Evolutionary conservation across 2,113 vertebrate genomes (phyloP), one percentile per base, ranked within the genome.

Genomic region (Petromus typicus): DNA sequence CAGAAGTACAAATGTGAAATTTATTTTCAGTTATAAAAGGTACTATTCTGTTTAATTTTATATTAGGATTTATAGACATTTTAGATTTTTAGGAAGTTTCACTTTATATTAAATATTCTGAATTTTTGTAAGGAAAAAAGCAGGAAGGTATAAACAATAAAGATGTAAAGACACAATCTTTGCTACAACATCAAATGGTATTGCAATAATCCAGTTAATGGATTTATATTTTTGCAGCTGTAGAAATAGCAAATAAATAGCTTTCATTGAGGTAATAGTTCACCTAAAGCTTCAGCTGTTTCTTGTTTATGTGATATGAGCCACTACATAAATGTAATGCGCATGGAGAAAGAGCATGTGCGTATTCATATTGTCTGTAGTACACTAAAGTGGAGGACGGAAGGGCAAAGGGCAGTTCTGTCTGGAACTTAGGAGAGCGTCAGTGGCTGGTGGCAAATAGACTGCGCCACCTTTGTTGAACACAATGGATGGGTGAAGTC

Each of bases 21-120:
- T 75, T 61, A 61, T 89, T 54, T 63, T 89, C 48, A 61, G 25
- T 84, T 95, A n/a, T 91, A 89, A 76, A 93, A 85, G 13, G 20
- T 54, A 12, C 1, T 51, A 25, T 81, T 22, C 25, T 88, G 14
- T 82, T 93, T 92, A 67, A 83, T 89, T 92, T 96, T 93, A 63
- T 95, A 87, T 83, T 56, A 73, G 3, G 12, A 66, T 0, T 2
- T 86, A 43, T 89, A 14, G 69, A 7, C 22, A 71, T 91, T 67
- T 84, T 27, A 87, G 25, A 90, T 69, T 94, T 85, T 59, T 30
- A 76, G 54, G 12, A 88, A 48, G 40, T 54, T 80, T 94, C 40
- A 23, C 61, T 81, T 8, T 40, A n/a, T 76, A 45, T 82, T 94
- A 78, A 59, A 1, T 73, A 88, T 51, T 81, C 75, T 89, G 43